Base-by-base conservation (phyloP, 2,888 invertebrate genomes). In the Osmoderma eremita region DNA sequence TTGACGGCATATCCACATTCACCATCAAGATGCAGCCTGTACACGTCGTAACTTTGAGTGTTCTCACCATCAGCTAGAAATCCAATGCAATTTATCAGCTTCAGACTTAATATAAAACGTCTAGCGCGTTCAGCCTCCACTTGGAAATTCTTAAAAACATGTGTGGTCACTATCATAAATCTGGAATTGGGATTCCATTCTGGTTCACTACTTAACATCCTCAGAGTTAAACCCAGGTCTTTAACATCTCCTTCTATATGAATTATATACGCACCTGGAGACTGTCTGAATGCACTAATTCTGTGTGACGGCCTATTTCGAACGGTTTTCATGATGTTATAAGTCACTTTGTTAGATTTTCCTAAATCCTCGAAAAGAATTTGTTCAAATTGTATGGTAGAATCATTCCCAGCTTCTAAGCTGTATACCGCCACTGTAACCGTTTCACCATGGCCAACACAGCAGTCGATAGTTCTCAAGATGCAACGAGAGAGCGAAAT, bases 11-110 rank as follows among this genome's bases (percentile, higher is more conserved):
- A 51, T 0, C 74, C 75, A 54, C 79, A 79, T 22, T 67, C 68
- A 3, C 73, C 70, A 63, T 73, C 78, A 0, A 78, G 78, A 50
- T 72, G 71, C 75, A 77, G 78, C 3, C 77, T 73, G 53, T 75
- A 78, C 1, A 77, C 72, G 22, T 76, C 72, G 50, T 72, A 77
- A 3, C 39, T 67, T 1, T 69, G 53, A 12, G 56, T 65, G 42
- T 72, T 68, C 12, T 63, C 42, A 2, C 67, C 51, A 50, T 73
- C 70, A 0, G 73, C 70, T 5, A 78, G 48, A 13, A 78, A 42
- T 12, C 78, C 72, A 0, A 76, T 75, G 0, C 72, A 76, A 58
- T 78, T 74, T 2, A 75, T 38, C 39, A 78, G 69, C 39, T 76
- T 74, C 20, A 64, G 65, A 20, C 38, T 4, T 70, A 72, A 73